phyloP scores from a whole-genome alignment of 2,888 invertebrate species.

The Sthenelais limicola region DNA sequence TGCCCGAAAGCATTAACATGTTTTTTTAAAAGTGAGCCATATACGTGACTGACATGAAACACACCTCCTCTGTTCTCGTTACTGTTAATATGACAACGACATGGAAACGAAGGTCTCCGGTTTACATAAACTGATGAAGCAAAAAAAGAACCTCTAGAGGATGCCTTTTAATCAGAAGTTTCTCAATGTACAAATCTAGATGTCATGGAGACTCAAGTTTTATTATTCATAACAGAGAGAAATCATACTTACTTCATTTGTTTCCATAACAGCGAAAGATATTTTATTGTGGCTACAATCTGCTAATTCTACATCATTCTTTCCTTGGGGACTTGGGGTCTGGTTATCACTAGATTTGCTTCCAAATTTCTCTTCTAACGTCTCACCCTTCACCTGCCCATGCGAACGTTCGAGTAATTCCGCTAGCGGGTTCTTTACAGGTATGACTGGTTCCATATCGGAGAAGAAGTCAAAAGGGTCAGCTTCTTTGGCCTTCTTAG shows the following conservation, averaged over 20 bases:
- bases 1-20: too few relatives aligned
- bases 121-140: too few relatives aligned
- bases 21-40: too few relatives aligned
- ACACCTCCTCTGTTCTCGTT: too few relatives aligned
- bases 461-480: slow-evolving; percentile 28
- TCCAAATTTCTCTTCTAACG: not conserved
- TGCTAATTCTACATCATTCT: too few relatives aligned
- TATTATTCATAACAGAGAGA: not conserved
- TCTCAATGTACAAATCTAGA: too few relatives aligned
- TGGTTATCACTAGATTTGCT: not conserved
- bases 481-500: not conserved
- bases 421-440: slow-evolving; percentile 11
- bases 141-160: too few relatives aligned
- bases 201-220: not conserved
- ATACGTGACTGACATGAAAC: too few relatives aligned
- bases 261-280: slow-evolving; percentile 1
- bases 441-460: slow-evolving; percentile 11
- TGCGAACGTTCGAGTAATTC: not conserved
- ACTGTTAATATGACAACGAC: too few relatives aligned
- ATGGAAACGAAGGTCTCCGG: too few relatives aligned
- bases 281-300: not conserved
- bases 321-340: too few relatives aligned
- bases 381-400: not conserved
- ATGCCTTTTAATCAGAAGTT: too few relatives aligned
- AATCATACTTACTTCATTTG: not conserved